Evolutionary conservation across 2,797 vertebrate genomes (phyloP), one percentile per base, ranked within the genome.

Genomic region (Peromyscus aztecus): DNA sequence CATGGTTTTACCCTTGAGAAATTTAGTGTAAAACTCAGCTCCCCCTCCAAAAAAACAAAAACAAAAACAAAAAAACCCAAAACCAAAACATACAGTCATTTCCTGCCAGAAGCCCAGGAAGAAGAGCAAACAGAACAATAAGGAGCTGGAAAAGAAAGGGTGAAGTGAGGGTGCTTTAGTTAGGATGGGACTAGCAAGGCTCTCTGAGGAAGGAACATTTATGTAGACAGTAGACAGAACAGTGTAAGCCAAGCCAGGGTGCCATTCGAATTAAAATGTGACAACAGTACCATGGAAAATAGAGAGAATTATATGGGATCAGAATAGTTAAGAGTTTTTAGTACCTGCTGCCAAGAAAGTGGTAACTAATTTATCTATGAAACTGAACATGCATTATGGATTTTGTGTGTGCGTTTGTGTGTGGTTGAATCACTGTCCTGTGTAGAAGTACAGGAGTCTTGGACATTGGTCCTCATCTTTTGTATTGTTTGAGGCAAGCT

Each of bases 251-350:
- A 73, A 5, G 43, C 16, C 63, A 23, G 40, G 43, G 80, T 19
- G 46, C 31, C 40, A 43, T 94, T 89, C 88, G 21, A 61, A 94
- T 81, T 87, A 76, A 95, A 95, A 87, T 90, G 37, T 37, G 31
- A 59, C 7, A 80, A 49, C 2, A 37, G 61, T 43, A 95, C 89
- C 17, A 67, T 8, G 81, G 43, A 75, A 52, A 78, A 34, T 37
- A 21, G 57, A 78, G 4, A 6, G 49, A 52, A 61, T 61, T 69
- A 92, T 91, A 88, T 0, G 2, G 14, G 80, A 75, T 75, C 90
- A 85, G 91, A 73, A 63, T 94, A 86, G 37, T 83, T 37, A 52
- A 80, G 82, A 59, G n/a, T 69, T 86, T 61, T 87, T 57, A 84
- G 55, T 49, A 71, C 2, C 21, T 10, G n/a, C 24, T 55, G 16